Evolutionary conservation across 2,888 invertebrate species (phyloP).

Genomic region (Patella ulyssiponensis): DNA sequence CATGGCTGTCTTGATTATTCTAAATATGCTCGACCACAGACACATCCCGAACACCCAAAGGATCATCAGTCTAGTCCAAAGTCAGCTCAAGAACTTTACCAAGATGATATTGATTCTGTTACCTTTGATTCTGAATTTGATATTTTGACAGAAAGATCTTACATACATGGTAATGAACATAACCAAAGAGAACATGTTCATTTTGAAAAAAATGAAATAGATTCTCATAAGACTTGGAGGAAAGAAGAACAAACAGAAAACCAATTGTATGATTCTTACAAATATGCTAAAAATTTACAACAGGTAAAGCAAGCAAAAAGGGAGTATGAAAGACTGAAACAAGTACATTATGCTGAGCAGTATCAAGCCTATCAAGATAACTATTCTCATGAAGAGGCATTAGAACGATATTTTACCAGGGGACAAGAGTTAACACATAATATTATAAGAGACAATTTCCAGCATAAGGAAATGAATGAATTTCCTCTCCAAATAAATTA

Average conservation of each 20-base stretch:
- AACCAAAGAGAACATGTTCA: not conserved
- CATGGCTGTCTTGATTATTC: too few species aligned
- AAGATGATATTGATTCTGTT: conserved; percentile 1
- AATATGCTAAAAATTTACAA: not conserved
- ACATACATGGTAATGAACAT: not conserved
- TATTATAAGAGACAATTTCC: not conserved
- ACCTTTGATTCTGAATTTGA: conserved; percentile 1
- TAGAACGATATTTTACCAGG: not conserved
- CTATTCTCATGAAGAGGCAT: not conserved
- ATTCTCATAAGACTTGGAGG: not conserved
- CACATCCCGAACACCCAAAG: not conserved
- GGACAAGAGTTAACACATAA: not conserved
- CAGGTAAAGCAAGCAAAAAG: not conserved
- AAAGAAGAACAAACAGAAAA: not conserved
- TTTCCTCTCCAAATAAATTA: conserved; percentile 12
- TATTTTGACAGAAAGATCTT: not conserved
- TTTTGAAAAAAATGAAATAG: not conserved
- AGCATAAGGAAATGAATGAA: not conserved
- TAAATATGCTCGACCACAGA: too few species aligned
- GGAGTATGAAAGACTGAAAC: not conserved
- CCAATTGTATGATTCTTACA: not conserved
- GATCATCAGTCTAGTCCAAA: not conserved
- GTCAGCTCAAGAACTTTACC: not conserved
- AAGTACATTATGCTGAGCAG: not conserved
- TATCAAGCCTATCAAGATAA: not conserved